phyloP scores from a whole-genome alignment of 2,888 invertebrate species.

The Lepidochitona cinerea region DNA sequence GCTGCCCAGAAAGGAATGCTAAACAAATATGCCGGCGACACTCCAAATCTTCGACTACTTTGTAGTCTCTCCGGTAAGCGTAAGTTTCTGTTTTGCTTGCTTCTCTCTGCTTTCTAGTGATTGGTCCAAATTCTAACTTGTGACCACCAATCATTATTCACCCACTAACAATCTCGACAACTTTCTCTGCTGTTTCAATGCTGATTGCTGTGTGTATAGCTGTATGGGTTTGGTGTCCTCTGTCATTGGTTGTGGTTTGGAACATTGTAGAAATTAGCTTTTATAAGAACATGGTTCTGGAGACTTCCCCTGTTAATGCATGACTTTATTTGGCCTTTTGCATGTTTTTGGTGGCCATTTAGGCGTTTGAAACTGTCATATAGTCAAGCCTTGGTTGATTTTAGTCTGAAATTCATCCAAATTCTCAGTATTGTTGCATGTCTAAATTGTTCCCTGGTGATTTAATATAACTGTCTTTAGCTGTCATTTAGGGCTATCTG shows the following conservation, averaged over 20 bases:
- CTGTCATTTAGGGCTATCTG: no score
- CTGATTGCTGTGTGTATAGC: background rate
- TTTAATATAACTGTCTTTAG: no score
- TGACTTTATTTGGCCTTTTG: no score
- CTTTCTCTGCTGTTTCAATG: background rate
- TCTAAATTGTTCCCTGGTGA: no score
- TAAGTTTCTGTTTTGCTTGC: slow-evolving; percentile 26
- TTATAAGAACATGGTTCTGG: no score
- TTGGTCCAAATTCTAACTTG: background rate
- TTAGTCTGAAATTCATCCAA: no score
- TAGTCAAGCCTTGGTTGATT: no score
- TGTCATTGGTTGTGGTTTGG: background rate
- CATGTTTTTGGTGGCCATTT: no score
- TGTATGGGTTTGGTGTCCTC: background rate
- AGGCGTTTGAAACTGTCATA: no score
- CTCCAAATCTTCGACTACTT: slow-evolving; percentile 93
- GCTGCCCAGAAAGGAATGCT: slow-evolving; percentile 85
- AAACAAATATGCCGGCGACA: slow-evolving; percentile 81
- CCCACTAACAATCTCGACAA: background rate
- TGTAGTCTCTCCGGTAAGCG: slow-evolving; percentile 96
- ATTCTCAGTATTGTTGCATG: no score
- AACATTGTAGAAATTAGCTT: no score
- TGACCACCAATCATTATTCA: background rate
- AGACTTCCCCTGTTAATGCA: no score
- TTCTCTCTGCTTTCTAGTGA: slow-evolving; percentile 20